Conservation (phyloP, 2,113 vertebrate genomes). For the Myiagra hebetior region DNA sequence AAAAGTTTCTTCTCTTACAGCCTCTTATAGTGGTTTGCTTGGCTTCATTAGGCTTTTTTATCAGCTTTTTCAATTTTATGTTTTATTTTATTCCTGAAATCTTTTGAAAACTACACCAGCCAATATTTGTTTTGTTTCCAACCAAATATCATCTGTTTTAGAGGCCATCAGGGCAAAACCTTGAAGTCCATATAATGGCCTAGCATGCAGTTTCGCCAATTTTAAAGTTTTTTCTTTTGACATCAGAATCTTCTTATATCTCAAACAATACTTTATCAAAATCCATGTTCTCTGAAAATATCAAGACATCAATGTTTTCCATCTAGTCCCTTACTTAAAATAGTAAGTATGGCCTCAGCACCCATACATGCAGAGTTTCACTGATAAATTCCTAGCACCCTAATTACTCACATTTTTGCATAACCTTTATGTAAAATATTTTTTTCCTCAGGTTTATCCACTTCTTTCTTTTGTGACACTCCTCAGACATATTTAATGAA, state of each 20-base stretch:
- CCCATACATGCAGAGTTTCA: not conserved
- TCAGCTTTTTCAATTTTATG: not conserved
- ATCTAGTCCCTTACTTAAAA: not conserved
- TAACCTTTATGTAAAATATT: not conserved
- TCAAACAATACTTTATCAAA: not conserved
- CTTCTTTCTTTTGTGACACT: not conserved
- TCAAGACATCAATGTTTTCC: not conserved
- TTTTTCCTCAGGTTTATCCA: not conserved
- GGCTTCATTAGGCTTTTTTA: not conserved
- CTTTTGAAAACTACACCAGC: not conserved
- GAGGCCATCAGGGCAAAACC: not conserved
- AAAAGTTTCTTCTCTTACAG: not conserved
- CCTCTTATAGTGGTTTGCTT: accelerated
- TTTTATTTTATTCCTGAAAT: not conserved
- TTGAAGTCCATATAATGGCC: not conserved
- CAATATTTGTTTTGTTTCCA: not conserved
- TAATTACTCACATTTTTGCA: not conserved
- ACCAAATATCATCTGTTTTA: not conserved
- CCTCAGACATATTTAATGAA: not conserved
- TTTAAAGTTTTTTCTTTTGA: not conserved
- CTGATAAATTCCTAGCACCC: not conserved
- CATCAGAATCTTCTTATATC: not conserved
- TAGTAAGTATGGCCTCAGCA: not conserved
- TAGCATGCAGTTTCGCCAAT: not conserved
- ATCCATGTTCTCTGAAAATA: not conserved